Conservation (phyloP, 2,797 vertebrate species). For the Schizopygopsis malacanthus region DNA sequence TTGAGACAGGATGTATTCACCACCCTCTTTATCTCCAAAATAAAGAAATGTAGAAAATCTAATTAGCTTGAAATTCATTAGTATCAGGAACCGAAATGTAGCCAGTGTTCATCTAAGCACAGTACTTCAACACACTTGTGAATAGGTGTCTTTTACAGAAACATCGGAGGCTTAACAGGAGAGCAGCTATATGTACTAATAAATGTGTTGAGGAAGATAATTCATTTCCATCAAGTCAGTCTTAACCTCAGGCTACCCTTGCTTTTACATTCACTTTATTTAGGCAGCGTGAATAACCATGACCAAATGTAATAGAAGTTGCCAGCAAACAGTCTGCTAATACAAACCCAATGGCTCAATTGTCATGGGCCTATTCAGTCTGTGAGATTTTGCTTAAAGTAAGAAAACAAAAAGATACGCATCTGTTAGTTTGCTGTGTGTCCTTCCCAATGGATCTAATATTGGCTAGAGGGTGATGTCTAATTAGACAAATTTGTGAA, state of each 20-base stretch:
- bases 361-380: conserved; percentile 6
- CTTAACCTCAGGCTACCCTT: conserved; percentile 49
- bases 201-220: conserved; percentile 53
- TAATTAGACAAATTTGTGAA: background rate
- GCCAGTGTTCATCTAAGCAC: background rate
- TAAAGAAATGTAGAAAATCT: background rate
- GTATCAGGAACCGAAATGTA: background rate
- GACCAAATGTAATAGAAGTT: conserved; percentile 40
- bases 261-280: conserved; percentile 46
- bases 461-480: conserved; percentile 1
- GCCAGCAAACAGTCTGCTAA: conserved; percentile 53
- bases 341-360: conserved; percentile 23
- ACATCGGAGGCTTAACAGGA: conserved; percentile 34
- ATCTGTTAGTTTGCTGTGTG: conserved; percentile 27
- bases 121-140: conserved; percentile 35
- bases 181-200: conserved; percentile 55
- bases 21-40: background rate
- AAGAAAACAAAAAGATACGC: background rate
- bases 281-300: conserved; percentile 49
- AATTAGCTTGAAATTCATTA: background rate
- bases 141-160: conserved; percentile 45
- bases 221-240: conserved; percentile 59
- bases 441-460: background rate
- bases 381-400: conserved; percentile 11
- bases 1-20: background rate